These are phyloP conservation scores for Pristionchus arcanus DNA, from an alignment of 2,888 invertebrate species.

Conservation along the genomic window DNA sequence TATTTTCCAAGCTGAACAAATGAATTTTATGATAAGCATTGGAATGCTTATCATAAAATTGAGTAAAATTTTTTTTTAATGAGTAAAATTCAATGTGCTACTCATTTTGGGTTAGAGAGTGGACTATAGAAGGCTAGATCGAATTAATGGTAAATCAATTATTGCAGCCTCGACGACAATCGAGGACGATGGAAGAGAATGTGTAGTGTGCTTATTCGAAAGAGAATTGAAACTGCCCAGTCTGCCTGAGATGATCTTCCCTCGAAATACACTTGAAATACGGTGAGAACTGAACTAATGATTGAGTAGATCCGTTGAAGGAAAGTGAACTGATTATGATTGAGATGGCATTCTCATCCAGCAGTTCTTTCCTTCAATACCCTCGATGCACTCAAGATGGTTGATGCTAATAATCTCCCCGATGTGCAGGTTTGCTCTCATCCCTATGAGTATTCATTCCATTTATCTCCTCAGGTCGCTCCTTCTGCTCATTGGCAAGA, in stretches of 20 bases:
- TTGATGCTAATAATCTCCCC: slow-evolving; percentile 81
- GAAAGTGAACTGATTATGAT: neutral
- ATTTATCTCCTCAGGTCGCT: slow-evolving; percentile 67
- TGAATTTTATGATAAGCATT: too few species aligned
- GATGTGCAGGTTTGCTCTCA: slow-evolving; percentile 66
- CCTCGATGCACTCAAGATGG: slow-evolving; percentile 90
- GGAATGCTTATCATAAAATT: too few species aligned
- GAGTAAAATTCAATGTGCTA: neutral
- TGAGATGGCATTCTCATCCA: slow-evolving; percentile 62
- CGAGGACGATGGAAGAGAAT: slow-evolving; percentile 47
- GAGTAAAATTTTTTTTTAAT: neutral
- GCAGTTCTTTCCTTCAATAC: slow-evolving; percentile 91
- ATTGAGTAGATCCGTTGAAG: neutral
- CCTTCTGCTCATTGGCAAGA: slow-evolving; percentile 75
- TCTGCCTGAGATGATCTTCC: slow-evolving; percentile 97
- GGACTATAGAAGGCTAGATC: neutral
- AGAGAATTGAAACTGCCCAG: slow-evolving; percentile 68
- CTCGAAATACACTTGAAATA: slow-evolving; percentile 89
- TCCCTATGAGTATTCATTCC: neutral
- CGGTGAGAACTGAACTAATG: slow-evolving; percentile 82
- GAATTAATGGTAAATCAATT: neutral
- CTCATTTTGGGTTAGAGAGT: neutral
- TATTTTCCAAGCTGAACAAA: too few species aligned
- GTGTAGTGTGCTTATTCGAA: slow-evolving; percentile 71
- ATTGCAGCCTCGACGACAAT: slow-evolving; percentile 1